Base-by-base conservation (phyloP, 2,888 invertebrate genomes). In the Carcina quercana region DNA sequence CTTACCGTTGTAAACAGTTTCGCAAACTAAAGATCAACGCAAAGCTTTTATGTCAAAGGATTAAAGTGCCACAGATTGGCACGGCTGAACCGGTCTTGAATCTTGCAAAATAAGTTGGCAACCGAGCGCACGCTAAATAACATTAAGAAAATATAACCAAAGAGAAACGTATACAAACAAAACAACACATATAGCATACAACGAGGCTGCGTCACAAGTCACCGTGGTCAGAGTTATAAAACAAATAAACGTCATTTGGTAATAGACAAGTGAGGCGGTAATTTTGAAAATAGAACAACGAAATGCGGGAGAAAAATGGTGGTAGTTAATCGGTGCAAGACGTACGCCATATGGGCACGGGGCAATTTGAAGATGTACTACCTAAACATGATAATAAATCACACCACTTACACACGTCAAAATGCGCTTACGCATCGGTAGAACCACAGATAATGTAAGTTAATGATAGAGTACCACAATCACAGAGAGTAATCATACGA, bases 361-460 rank as follows among this genome's bases (percentile, higher is more conserved):
- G 54, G 43, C 40, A 47, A 59, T 60, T 58, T 53, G 46, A 40
- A 54, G 45, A 51, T 47, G 44, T 46, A 47, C 35, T 30, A 44
- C 36, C 38, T 49, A 53, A 56, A 56, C 43, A 53, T 43, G 55
- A 53, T 65, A 59, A 71, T 73, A 74, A 76, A 75, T 72, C 68
- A 74, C 58, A 50, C 59, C 65, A 72, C 59, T 72, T 66, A 69
- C 57, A 64, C 62, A 63, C 66, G 64, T 73, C 64, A 68, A 59
- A 69, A 61, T 60, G 61, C 53, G 69, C 64, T 74, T 70, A 68
- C 61, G 63, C 59, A 67, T 53, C 62, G 47, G 58, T 50, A 47
- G 63, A 66, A 64, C 50, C 57, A 59, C 56, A 53, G 63, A 61
- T 73, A 72, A 74, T 71, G 62, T 40, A 56, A 47, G 46, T 43